A percentile compares a stretch with the other conserved stretches of the same genome.
Conservation (phyloP, 2,797 vertebrate genomes). For the Enteromius unitaeniatus region DNA sequence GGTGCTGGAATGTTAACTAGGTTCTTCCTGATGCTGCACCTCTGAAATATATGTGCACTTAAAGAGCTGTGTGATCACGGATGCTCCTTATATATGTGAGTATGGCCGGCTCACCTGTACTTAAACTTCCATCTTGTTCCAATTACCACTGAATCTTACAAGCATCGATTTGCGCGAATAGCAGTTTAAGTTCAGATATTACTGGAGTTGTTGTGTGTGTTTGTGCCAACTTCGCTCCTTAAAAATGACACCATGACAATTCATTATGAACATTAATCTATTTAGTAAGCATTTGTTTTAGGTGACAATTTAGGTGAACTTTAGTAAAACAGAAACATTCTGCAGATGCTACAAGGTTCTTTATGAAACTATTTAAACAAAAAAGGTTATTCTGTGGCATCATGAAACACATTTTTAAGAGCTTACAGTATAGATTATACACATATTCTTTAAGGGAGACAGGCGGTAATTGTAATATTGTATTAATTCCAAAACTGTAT, state of each 20-base stretch:
- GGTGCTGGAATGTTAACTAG: constrained; percentile 71
- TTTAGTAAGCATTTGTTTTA: too few species aligned
- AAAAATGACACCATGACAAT: neutral
- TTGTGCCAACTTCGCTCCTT: neutral
- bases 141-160: neutral
- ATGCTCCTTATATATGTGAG: constrained; percentile 30
- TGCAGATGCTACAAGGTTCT: too few species aligned
- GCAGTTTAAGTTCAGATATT: neutral
- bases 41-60: constrained; percentile 63
- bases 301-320: too few species aligned
- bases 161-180: neutral
- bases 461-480: neutral
- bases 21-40: constrained; percentile 65
- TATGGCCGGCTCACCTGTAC: constrained; percentile 54
- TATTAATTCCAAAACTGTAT: neutral
- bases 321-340: too few species aligned
- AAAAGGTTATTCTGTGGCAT: too few species aligned
- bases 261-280: too few species aligned
- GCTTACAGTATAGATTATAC: neutral
- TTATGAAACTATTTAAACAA: too few species aligned
- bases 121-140: constrained; percentile 13
- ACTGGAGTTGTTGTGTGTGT: neutral
- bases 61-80: constrained; percentile 50
- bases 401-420: too few species aligned
- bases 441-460: neutral